Percentiles rank a stretch among this genome's conserved stretches.
These are phyloP conservation scores for Malurus elegans DNA, from an alignment of 2,113 vertebrate species.

Conservation along the genomic window DNA sequence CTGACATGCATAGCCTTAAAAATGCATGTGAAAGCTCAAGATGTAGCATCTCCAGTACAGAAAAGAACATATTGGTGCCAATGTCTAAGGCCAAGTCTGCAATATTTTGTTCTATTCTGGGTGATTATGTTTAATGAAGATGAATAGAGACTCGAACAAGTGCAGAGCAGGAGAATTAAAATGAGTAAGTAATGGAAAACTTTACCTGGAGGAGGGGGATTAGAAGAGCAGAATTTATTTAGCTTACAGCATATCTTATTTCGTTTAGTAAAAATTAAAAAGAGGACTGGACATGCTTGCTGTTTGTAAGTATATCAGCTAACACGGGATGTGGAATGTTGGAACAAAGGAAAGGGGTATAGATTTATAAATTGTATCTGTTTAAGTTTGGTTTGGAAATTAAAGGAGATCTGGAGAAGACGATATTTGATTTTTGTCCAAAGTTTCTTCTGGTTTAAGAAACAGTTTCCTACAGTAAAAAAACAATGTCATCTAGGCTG, in stretches of 20 bases:
- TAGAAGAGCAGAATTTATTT: neutral
- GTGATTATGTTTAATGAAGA: neutral
- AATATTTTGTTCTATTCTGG: neutral
- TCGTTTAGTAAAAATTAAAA: neutral
- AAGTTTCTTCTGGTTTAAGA: neutral
- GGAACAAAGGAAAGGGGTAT: neutral
- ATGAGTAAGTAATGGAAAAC: neutral
- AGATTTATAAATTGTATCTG: neutral
- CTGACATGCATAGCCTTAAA: neutral
- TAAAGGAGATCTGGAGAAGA: neutral
- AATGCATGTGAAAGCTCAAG: neutral
- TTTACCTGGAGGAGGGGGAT: neutral
- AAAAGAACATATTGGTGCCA: neutral
- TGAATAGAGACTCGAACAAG: neutral
- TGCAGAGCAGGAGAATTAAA: neutral
- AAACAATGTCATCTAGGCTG: neutral
- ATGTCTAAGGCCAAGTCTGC: neutral
- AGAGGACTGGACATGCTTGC: neutral
- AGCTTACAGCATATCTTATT: neutral
- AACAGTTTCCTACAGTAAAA: neutral
- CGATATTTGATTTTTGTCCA: neutral
- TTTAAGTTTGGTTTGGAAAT: neutral
- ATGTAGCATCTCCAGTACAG: neutral
- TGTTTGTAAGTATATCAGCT: neutral
- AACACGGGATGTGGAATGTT: neutral